Base-by-base conservation (phyloP, 92 coral and sea anemone genomes). In the Isaurus tuberculatus region DNA sequence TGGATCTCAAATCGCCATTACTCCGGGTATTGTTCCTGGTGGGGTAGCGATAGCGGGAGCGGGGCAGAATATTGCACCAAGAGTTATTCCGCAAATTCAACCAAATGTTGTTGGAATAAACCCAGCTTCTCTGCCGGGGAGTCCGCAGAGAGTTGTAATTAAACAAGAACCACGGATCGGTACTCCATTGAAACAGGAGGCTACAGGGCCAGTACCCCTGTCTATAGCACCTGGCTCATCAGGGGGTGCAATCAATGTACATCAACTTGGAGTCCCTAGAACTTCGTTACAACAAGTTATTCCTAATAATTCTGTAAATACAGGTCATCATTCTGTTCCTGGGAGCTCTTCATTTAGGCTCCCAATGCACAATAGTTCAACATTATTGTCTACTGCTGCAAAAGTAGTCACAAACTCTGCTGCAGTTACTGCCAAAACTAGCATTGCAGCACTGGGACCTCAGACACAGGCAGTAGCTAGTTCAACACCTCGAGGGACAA, bases 1-100 rank as follows among this genome's bases (percentile, higher is more conserved):
- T 58, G 96, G 98, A 72, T 92, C 94, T n/a, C 98, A 92, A 75
- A 88, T 97, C 84, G 94, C 96, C 57, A 87, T 92, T 43, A 92
- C 95, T 43, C 95, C 99, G 17, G 87, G 98, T 30, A 81, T 92
- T 79, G 94, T 96, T 61, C 51, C 97, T 17, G 92, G 97, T 10
- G 82, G 86, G n/a, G 92, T 92, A 49, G 81, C 95, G 34, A 81
- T 96, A 10, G 91, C 96, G 28, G 92, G 97, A 73, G 87, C 83
- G 27, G 93, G 92, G 34, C 98, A 93, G 69, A 79, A 86, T 48
- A 91, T 93, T 61, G 55, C 91, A 63, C 95, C 98, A 1, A 85
- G 93, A 75, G 92, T 93, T 20, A 85, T 93, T 43, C 98, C 88
- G 48, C 93, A 86, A 80, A 86, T 93, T 57, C 98, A 89, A 72